Evolutionary conservation across 2,113 vertebrate genomes (phyloP).

Genomic region (Bambusicola thoracicus): DNA sequence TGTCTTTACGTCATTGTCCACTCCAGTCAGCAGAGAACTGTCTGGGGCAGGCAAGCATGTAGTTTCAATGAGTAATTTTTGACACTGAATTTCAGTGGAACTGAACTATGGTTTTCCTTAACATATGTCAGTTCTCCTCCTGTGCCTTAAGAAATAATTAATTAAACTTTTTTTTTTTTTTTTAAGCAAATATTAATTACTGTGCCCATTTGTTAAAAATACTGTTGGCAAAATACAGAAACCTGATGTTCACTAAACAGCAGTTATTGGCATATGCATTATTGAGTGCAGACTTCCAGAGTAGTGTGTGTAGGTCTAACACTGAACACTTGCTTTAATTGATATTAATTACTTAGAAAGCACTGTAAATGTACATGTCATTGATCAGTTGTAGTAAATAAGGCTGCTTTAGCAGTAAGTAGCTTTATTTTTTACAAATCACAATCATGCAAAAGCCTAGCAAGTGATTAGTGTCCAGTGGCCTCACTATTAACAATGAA

Average conservation of each 20-base stretch:
- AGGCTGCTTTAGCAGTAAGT: background rate
- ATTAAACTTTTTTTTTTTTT: background rate
- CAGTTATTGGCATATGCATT: background rate
- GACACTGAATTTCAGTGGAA: background rate
- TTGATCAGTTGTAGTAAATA: background rate
- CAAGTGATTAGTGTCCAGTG: background rate
- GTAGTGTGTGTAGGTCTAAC: background rate
- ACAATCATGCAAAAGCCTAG: background rate
- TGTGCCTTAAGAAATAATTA: background rate
- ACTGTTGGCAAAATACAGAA: background rate
- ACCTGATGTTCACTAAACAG: background rate
- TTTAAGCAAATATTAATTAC: background rate
- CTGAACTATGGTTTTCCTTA: background rate
- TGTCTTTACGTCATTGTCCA: background rate
- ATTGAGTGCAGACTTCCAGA: background rate
- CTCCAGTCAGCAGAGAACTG: background rate
- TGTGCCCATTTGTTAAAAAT: background rate
- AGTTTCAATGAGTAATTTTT: background rate
- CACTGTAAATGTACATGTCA: background rate
- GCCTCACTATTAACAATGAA: background rate
- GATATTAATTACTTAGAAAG: background rate
- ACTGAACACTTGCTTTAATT: background rate
- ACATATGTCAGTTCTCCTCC: background rate
- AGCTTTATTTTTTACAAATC: background rate
- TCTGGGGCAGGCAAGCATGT: background rate